These are phyloP conservation scores for Nyctibius grandis DNA, from an alignment of 2,797 vertebrate genomes.

Conservation along the genomic window DNA sequence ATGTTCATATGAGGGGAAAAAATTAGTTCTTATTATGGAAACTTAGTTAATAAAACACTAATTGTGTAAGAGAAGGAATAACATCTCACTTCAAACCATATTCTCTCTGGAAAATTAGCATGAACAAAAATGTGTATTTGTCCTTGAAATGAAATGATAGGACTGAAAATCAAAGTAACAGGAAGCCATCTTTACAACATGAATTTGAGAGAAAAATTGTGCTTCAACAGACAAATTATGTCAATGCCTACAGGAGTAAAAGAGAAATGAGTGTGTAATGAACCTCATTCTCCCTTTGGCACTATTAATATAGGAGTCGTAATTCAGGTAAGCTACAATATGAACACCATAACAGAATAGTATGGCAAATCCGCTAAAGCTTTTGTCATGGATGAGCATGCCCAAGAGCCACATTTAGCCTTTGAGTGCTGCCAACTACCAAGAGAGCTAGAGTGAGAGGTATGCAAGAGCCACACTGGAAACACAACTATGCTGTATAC, in stretches of 20 bases:
- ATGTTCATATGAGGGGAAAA: background rate
- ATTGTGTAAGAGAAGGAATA: background rate
- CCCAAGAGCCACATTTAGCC: background rate
- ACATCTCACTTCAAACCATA: background rate
- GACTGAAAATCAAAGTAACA: background rate
- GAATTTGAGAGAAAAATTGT: background rate
- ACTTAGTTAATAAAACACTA: background rate
- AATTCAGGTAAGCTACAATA: background rate
- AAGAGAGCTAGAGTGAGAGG: background rate
- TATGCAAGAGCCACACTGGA: background rate
- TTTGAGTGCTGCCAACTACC: background rate
- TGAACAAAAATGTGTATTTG: background rate
- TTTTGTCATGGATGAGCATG: background rate
- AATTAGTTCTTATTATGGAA: background rate
- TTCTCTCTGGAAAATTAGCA: background rate
- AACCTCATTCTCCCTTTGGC: background rate
- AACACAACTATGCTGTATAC: background rate
- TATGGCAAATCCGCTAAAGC: background rate
- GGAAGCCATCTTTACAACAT: background rate
- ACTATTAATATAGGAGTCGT: background rate
- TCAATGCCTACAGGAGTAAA: background rate
- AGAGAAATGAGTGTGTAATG: background rate
- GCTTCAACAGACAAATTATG: background rate
- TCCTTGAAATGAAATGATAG: background rate
- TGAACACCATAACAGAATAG: background rate